phyloP scores from a whole-genome alignment of 2,113 vertebrate species.

The Anolis sagrei region DNA sequence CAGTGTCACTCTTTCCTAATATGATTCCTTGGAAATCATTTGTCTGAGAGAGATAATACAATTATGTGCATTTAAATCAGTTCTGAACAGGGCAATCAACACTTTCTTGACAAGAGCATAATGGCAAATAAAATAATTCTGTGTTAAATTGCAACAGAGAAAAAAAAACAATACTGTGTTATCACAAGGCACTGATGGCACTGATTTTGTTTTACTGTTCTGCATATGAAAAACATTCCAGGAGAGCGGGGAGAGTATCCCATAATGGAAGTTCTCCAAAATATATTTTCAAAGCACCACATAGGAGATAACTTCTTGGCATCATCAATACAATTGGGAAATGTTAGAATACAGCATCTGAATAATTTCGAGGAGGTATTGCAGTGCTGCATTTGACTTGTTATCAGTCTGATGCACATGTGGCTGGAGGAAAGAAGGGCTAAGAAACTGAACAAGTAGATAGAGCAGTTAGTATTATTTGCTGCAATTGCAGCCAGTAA shows the following conservation, averaged over 20 bases:
- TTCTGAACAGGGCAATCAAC: neutral
- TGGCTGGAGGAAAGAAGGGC: neutral
- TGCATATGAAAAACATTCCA: neutral
- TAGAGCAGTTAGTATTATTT: slow-evolving; percentile 20
- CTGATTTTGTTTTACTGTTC: slow-evolving; percentile 20
- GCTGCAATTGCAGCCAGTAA: slow-evolving; percentile 9
- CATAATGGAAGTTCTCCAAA: neutral
- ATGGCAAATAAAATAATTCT: neutral
- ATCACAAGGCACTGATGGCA: neutral
- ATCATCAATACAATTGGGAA: neutral
- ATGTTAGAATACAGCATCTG: neutral
- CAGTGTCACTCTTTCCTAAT: neutral
- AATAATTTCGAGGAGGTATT: slow-evolving; percentile 24
- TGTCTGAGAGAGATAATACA: neutral
- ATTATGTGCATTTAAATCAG: neutral
- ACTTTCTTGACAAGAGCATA: neutral
- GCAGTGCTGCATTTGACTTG: slow-evolving; percentile 18
- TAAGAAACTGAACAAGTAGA: slow-evolving; percentile 25
- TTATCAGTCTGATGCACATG: neutral
- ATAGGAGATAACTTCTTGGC: neutral
- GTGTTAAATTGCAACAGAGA: slow-evolving; percentile 10
- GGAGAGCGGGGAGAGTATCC: neutral
- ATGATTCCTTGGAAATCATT: neutral
- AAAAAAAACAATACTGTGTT: neutral
- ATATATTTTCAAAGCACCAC: slow-evolving; percentile 24